Evolutionary conservation across 1,140 invertebrate genomes (phyloP).

Genomic region (Pseudachorutes palmiensis): DNA sequence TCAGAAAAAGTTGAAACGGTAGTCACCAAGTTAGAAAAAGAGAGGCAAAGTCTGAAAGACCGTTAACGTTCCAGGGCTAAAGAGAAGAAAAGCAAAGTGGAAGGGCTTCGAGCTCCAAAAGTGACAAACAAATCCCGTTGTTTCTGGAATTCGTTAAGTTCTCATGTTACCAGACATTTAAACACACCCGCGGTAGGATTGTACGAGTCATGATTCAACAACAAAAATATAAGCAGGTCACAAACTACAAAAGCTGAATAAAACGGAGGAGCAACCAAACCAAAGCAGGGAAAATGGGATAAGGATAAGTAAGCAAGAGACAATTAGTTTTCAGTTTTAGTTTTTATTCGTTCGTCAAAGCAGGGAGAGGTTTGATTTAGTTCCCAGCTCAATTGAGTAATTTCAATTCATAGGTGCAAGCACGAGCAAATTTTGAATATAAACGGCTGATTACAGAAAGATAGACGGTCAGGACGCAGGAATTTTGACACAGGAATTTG

Average conservation of each 20-base stretch:
- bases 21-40: neutral
- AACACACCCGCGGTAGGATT: neutral
- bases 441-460: too few species aligned
- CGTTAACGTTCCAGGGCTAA: too few species aligned
- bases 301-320: neutral
- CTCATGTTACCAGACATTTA: neutral
- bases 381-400: too few species aligned
- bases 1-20: neutral
- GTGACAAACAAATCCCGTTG: neutral
- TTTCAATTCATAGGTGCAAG: too few species aligned
- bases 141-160: neutral
- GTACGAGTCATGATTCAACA: conserved; percentile 33
- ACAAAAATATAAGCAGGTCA: neutral
- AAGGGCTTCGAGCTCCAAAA: too few species aligned
- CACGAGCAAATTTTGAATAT: too few species aligned
- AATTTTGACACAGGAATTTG: too few species aligned
- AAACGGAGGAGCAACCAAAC: neutral
- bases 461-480: too few species aligned
- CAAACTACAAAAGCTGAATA: neutral
- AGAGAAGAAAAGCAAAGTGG: too few species aligned
- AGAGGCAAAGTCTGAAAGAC: neutral
- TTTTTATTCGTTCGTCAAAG: neutral
- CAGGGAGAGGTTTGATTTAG: neutral
- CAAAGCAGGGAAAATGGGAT: conserved; percentile 4
- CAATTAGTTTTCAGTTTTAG: neutral